These are phyloP conservation scores for Archips crataeganus DNA, from an alignment of 2,888 invertebrate genomes.

Conservation along the genomic window DNA sequence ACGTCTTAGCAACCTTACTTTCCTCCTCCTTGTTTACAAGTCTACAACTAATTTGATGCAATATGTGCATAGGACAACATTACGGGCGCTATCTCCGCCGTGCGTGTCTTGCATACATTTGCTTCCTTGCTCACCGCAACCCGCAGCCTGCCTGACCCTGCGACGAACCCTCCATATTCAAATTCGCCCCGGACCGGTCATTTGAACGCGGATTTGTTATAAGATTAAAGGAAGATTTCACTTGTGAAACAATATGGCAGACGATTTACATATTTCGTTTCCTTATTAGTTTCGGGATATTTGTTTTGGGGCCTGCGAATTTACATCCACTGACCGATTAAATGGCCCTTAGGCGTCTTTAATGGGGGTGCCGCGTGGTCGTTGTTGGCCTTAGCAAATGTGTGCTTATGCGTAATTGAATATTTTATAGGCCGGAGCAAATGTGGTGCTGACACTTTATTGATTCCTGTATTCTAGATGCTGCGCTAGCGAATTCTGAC, in stretches of 20 bases:
- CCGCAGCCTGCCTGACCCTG: slow-evolving; percentile 78
- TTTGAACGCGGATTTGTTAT: slow-evolving; percentile 87
- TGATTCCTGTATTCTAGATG: slow-evolving; percentile 60
- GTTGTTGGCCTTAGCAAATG: slow-evolving; percentile 85
- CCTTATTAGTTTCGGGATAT: slow-evolving; percentile 86
- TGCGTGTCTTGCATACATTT: slow-evolving; percentile 86
- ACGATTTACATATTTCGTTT: slow-evolving; percentile 86
- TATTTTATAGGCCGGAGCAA: slow-evolving; percentile 81
- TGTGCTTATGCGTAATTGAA: slow-evolving; percentile 86
- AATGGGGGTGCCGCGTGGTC: slow-evolving; percentile 86
- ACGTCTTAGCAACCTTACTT: slow-evolving; percentile 82
- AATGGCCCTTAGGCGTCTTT: slow-evolving; percentile 86
- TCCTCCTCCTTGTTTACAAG: slow-evolving; percentile 83
- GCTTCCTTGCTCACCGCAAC: slow-evolving; percentile 73
- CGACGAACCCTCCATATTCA: slow-evolving; percentile 81
- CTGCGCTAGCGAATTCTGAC: slow-evolving; percentile 32
- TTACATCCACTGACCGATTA: slow-evolving; percentile 86
- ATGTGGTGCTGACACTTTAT: slow-evolving; percentile 77
- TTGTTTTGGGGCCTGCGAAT: slow-evolving; percentile 85
- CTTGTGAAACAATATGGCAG: slow-evolving; percentile 86
- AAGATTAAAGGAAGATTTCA: slow-evolving; percentile 87
- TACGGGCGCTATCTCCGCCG: slow-evolving; percentile 81
- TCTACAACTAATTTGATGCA: slow-evolving; percentile 87
- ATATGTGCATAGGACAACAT: slow-evolving; percentile 86
- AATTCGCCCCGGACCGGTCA: slow-evolving; percentile 82